Evolutionary conservation across 2,888 invertebrate species (phyloP).

Genomic region (Neocrepidodera transversa): DNA sequence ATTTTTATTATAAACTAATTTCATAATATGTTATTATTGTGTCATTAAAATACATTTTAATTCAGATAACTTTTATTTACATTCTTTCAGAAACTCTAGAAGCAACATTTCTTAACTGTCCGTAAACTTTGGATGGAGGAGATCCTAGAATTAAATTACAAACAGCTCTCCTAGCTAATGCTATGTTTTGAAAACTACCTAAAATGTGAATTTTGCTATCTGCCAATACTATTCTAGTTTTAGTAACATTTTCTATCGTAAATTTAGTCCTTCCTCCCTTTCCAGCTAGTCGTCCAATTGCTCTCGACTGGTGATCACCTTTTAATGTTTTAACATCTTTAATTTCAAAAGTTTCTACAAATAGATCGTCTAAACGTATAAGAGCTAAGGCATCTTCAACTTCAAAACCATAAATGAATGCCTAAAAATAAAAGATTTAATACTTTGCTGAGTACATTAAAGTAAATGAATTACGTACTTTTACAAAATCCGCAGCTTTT

Average conservation of each 20-base stretch:
- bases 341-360: constrained; percentile 96
- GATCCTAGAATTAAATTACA: constrained; percentile 97
- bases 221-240: constrained; percentile 96
- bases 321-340: constrained; percentile 94
- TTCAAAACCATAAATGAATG: constrained; percentile 95
- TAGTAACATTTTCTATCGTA: constrained; percentile 98
- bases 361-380: constrained; percentile 93
- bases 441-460: no score
- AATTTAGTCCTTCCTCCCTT: constrained; percentile 97
- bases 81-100: constrained; percentile 84
- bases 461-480: no score
- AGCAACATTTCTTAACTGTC: constrained; percentile 87
- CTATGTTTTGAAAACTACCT: constrained; percentile 97
- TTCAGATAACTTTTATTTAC: constrained; percentile 53
- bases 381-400: constrained; percentile 96
- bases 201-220: constrained; percentile 96
- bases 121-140: constrained; percentile 97
- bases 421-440: constrained; percentile 58
- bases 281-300: constrained; percentile 96
- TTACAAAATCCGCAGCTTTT: constrained; percentile 98
- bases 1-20: no score
- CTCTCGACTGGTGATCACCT: constrained; percentile 94
- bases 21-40: no score
- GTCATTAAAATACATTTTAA: no score
- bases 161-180: constrained; percentile 90